Conservation (phyloP, 2,113 vertebrate genomes). For the Platichthys flesus region DNA sequence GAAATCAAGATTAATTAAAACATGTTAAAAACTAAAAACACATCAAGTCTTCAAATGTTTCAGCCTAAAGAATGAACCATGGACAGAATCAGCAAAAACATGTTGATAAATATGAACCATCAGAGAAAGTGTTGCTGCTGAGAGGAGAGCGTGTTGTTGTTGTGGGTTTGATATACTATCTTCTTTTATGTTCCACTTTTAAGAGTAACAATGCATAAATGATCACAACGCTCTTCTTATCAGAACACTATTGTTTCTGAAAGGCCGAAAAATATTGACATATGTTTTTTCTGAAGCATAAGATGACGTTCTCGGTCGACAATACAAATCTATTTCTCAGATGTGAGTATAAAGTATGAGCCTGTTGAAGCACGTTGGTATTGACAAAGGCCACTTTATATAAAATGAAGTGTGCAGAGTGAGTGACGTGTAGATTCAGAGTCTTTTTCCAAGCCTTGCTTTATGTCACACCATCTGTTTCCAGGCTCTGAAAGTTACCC, state of each 20-base stretch:
- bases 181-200: neutral
- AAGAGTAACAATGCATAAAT: neutral
- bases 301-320: neutral
- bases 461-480: constrained; percentile 51
- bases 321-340: constrained; percentile 3
- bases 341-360: constrained; percentile 14
- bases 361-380: constrained; percentile 17
- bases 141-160: too few species aligned
- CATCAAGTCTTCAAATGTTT: too few species aligned
- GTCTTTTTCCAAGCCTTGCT: constrained; percentile 18
- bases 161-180: too few species aligned
- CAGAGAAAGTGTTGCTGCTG: too few species aligned
- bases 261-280: neutral
- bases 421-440: constrained; percentile 22
- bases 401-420: constrained; percentile 17
- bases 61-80: too few species aligned
- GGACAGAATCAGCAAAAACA: too few species aligned
- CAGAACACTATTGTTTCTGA: neutral
- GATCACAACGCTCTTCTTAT: neutral
- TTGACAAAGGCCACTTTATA: constrained; percentile 44
- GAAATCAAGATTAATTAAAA: too few species aligned
- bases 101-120: too few species aligned
- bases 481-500: constrained; percentile 28
- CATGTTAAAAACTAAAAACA: too few species aligned
- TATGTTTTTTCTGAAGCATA: neutral